Evolutionary conservation across 1,140 invertebrate genomes (phyloP).

Genomic region (Dreissena rostriformis): DNA sequence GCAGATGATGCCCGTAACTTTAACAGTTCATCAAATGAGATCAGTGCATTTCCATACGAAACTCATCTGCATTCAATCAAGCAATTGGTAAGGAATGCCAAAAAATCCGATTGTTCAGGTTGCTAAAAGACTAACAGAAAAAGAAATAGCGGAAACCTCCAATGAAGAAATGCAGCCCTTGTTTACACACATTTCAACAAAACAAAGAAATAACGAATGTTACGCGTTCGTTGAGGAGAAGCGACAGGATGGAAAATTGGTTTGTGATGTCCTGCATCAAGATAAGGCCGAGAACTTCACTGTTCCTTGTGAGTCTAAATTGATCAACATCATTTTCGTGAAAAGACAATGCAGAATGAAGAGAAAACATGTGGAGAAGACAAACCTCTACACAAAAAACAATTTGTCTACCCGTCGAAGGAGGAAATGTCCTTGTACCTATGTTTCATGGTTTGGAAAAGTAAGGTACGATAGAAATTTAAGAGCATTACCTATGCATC

Average conservation of each 20-base stretch:
- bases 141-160: too few relatives aligned
- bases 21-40: conserved; percentile 77
- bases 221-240: conserved; percentile 34
- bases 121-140: too few relatives aligned
- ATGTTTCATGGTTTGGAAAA: neutral
- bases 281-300: conserved; percentile 15
- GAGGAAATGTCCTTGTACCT: neutral
- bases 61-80: conserved; percentile 80
- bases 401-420: conserved; percentile 28
- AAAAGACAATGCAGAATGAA: conserved; percentile 6
- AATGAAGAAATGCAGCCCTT: too few relatives aligned
- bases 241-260: conserved; percentile 13
- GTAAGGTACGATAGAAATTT: neutral
- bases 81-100: conserved; percentile 63
- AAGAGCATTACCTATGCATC: too few relatives aligned
- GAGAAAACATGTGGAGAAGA: conserved; percentile 21
- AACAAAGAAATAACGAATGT: neutral
- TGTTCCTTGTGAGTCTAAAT: conserved; percentile 25
- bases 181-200: too few relatives aligned
- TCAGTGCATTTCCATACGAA: conserved; percentile 81
- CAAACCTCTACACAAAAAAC: conserved; percentile 25
- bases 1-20: conserved; percentile 78
- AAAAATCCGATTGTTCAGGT: conserved; percentile 66
- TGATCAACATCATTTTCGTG: conserved; percentile 19
- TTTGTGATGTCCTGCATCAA: conserved; percentile 23